These are phyloP conservation scores for Dendronephthya gigantea DNA, from an alignment of 64 coral and sea anemone genomes.

Conservation along the genomic window DNA sequence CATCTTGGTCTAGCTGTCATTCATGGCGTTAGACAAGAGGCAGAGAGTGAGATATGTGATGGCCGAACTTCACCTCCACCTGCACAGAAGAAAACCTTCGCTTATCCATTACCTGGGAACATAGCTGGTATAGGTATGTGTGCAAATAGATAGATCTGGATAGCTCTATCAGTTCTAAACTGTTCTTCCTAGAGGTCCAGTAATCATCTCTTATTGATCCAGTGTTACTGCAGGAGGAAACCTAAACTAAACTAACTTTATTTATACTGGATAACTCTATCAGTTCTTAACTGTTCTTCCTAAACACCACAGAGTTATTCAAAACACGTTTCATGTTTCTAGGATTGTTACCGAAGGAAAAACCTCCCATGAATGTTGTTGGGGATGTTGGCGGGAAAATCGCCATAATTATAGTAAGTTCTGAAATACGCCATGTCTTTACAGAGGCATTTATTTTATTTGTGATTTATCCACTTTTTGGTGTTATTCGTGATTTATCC, in stretches of 20 bases:
- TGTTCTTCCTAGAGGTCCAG: too few relatives aligned
- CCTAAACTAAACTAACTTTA: too few relatives aligned
- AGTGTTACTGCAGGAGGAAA: too few relatives aligned
- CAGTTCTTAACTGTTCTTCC: too few relatives aligned
- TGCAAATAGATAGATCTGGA: neutral
- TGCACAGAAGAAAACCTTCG: constrained; percentile 34
- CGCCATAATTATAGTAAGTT: constrained; percentile 85
- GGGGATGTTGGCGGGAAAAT: constrained; percentile 95
- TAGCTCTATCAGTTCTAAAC: too few relatives aligned
- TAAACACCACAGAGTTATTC: too few relatives aligned
- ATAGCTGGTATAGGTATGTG: neutral
- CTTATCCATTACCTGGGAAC: constrained; percentile 34
- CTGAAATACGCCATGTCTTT: neutral
- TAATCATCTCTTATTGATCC: too few relatives aligned
- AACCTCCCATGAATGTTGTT: constrained; percentile 98
- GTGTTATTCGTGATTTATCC: too few relatives aligned
- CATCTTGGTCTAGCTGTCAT: constrained; percentile 88
- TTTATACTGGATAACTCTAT: too few relatives aligned
- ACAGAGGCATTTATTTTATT: neutral
- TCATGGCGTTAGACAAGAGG: constrained; percentile 76
- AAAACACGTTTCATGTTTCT: neutral
- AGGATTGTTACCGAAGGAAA: constrained; percentile 93
- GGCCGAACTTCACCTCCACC: constrained; percentile 88
- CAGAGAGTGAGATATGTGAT: constrained; percentile 66
- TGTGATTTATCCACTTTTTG: too few relatives aligned